Evolutionary conservation across 1,140 invertebrate genomes (phyloP).

Genomic region (Drosophila saltans): DNA sequence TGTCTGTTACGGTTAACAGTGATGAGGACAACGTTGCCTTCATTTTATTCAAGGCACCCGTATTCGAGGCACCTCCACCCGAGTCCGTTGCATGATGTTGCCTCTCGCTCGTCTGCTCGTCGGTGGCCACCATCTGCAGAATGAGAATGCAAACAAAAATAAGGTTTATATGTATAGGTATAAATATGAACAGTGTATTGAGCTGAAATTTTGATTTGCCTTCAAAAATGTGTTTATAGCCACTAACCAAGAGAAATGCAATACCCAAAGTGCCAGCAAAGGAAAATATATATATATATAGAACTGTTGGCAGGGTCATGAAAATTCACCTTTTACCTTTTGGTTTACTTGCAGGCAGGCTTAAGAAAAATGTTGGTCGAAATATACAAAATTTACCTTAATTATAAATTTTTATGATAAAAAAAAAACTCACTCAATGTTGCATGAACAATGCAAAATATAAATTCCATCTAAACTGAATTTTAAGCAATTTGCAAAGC

Average conservation of each 20-base stretch:
- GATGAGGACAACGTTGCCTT: constrained; percentile 91
- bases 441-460: no score
- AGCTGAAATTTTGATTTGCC: constrained; percentile 53
- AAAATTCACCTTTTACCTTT: no score
- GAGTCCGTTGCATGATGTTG: constrained; percentile 84
- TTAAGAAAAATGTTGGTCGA: no score
- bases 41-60: constrained; percentile 90
- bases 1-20: constrained; percentile 91
- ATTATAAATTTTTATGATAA: no score
- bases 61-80: constrained; percentile 76
- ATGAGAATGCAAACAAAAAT: not conserved
- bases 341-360: no score
- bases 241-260: constrained; percentile 24
- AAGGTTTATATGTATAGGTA: constrained; percentile 16
- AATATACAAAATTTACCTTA: no score
- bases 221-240: constrained; percentile 61
- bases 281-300: no score
- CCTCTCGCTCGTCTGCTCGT: constrained; percentile 85
- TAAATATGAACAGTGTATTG: constrained; percentile 57
- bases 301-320: no score
- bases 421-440: no score
- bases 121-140: constrained; percentile 89
- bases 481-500: no score
- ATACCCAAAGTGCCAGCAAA: not conserved
- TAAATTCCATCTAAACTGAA: no score